These are phyloP conservation scores for Calephelis virginiensis DNA, from an alignment of 1,140 invertebrate species.

Conservation along the genomic window DNA sequence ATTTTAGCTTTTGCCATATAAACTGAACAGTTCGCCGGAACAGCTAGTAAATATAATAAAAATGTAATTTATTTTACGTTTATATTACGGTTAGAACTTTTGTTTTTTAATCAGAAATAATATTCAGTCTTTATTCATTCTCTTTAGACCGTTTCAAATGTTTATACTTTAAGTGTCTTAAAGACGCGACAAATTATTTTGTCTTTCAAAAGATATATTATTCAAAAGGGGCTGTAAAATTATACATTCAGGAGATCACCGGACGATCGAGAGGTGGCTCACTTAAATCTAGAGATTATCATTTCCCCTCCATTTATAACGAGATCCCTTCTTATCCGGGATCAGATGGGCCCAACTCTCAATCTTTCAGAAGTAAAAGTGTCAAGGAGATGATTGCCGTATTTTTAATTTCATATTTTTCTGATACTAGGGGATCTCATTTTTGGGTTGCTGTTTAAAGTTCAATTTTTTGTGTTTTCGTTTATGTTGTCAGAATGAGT, in stretches of 20 bases:
- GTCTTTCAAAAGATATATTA: constrained; percentile 9
- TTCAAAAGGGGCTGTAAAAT: constrained; percentile 27
- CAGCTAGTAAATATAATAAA: too few species aligned
- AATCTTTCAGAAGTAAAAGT: constrained; percentile 25
- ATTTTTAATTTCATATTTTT: constrained; percentile 15
- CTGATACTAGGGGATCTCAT: too few species aligned
- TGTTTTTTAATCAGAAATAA: not conserved
- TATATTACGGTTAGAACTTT: too few species aligned
- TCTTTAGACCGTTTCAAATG: not conserved
- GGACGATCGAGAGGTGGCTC: constrained; percentile 36
- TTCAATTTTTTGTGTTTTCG: not conserved
- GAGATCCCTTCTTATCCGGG: constrained; percentile 32
- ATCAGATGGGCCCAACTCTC: constrained; percentile 27
- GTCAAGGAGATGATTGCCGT: constrained; percentile 23
- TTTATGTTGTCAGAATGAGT: too few species aligned
- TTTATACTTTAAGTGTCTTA: not conserved
- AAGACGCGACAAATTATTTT: constrained; percentile 2
- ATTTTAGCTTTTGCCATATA: too few species aligned
- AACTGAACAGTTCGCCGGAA: too few species aligned
- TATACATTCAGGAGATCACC: constrained; percentile 37
- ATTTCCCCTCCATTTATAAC: constrained; percentile 40
- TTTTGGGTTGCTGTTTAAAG: not conserved
- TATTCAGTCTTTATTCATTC: not conserved
- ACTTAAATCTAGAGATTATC: constrained; percentile 42
- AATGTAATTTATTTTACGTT: too few species aligned